Evolutionary conservation across 1,140 invertebrate genomes (phyloP).

Genomic region (Homalodisca vitripennis): DNA sequence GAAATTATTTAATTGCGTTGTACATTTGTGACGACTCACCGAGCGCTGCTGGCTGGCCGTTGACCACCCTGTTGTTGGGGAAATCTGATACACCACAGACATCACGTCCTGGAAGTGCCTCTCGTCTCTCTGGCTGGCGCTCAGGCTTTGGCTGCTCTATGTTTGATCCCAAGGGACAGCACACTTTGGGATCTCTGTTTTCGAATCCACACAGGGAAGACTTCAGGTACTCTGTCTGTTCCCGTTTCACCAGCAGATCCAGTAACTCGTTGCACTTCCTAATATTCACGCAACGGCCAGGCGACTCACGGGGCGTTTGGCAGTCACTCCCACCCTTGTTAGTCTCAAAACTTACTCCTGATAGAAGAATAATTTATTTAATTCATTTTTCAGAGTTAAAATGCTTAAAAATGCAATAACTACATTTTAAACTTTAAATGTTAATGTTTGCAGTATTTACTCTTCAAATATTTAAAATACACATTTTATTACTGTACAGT

Average conservation of each 20-base stretch:
- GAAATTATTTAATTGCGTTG: no score
- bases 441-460: no score
- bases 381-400: background rate
- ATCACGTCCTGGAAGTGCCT: background rate
- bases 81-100: slow-evolving; percentile 3
- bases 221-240: slow-evolving; percentile 1
- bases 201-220: slow-evolving; percentile 23
- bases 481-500: no score
- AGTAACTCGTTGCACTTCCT: background rate
- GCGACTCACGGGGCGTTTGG: background rate
- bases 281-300: background rate
- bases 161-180: background rate
- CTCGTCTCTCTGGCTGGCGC: no score
- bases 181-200: background rate
- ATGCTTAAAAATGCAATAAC: background rate
- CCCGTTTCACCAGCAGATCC: background rate
- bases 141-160: background rate
- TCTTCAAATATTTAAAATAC: no score
- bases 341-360: background rate
- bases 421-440: background rate
- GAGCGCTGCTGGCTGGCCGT: slow-evolving; percentile 33
- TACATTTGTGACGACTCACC: no score
- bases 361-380: no score
- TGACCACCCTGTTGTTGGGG: slow-evolving; percentile 30
- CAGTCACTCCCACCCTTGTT: background rate